These are phyloP conservation scores for Cygnus atratus DNA, from an alignment of 2,113 vertebrate genomes.

Conservation along the genomic window DNA sequence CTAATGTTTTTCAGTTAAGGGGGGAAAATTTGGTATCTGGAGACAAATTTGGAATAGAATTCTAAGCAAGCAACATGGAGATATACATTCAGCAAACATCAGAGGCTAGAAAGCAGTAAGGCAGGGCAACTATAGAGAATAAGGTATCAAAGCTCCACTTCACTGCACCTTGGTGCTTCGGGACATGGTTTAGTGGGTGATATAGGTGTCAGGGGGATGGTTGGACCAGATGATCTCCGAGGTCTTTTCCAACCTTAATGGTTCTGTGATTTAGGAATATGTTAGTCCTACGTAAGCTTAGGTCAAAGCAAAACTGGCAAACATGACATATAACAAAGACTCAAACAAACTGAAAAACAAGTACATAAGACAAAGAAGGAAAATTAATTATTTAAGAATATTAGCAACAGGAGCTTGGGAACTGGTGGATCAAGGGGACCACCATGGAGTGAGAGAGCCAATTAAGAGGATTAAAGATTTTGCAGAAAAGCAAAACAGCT, in stretches of 20 bases:
- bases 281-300: neutral
- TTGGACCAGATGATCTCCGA: no score
- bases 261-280: neutral
- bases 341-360: neutral
- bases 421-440: neutral
- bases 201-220: no score
- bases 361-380: neutral
- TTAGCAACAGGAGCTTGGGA: neutral
- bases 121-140: neutral
- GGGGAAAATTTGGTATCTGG: neutral
- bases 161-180: no score
- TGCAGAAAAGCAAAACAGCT: neutral
- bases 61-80: neutral
- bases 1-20: neutral
- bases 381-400: neutral
- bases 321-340: neutral
- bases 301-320: neutral
- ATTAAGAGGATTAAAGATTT: slow-evolving; percentile 28
- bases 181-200: no score
- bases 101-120: neutral
- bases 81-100: neutral
- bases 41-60: neutral
- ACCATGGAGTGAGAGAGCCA: neutral
- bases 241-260: no score
- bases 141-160: neutral